Conservation (phyloP, 2,113 vertebrate species). For the Sterrhoptilus dennistouni region DNA sequence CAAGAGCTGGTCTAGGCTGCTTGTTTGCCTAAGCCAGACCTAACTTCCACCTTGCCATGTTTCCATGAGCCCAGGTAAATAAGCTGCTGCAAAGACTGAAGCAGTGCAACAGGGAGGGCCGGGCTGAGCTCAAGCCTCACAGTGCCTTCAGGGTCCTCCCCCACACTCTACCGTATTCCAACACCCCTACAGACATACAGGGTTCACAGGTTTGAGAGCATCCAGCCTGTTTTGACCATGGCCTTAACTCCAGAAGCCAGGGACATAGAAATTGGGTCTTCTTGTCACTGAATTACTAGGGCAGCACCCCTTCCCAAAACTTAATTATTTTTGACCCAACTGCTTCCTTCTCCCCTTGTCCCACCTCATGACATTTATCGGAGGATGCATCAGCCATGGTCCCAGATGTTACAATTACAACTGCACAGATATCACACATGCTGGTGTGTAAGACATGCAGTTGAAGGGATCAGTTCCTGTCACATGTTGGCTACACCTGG, state of each 20-base stretch:
- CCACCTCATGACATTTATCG: background rate
- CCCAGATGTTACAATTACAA: background rate
- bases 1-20: background rate
- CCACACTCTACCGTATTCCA: background rate
- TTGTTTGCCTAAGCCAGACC: background rate
- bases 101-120: accelerated
- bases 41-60: background rate
- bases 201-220: background rate
- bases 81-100: background rate
- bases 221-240: background rate
- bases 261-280: background rate
- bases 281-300: background rate
- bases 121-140: background rate
- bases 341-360: background rate
- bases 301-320: background rate
- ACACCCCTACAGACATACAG: accelerated
- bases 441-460: background rate
- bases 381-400: background rate
- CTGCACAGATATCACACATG: background rate
- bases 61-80: background rate
- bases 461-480: background rate
- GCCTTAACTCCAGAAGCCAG: background rate
- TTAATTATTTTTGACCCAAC: background rate
- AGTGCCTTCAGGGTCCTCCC: background rate
- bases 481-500: background rate